Conservation (phyloP, 2,113 vertebrate genomes). For the Peromyscus polionotus region DNA sequence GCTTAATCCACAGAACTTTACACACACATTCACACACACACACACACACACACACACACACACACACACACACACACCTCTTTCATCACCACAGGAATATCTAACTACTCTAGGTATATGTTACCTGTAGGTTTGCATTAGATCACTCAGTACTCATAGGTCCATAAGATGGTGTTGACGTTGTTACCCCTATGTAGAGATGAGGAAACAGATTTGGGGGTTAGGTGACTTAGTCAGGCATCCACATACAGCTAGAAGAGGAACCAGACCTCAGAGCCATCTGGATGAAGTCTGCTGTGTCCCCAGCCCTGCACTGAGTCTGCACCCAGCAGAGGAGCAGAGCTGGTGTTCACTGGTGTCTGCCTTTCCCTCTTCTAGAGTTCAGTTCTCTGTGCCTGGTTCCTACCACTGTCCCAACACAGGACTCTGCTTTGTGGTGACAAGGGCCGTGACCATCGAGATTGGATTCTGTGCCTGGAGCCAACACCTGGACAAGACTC, state of each 20-base stretch:
- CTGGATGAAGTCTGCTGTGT: neutral
- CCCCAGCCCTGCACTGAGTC: neutral
- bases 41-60: too few relatives aligned
- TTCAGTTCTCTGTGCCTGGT: neutral
- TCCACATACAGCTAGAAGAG: neutral
- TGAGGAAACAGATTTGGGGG: neutral
- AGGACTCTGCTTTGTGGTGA: constrained; percentile 57
- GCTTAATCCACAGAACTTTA: neutral
- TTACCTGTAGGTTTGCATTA: neutral
- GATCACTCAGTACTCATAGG: neutral
- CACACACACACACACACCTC: too few relatives aligned
- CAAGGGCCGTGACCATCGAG: neutral
- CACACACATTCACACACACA: neutral
- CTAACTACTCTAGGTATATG: neutral
- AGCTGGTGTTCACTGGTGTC: neutral
- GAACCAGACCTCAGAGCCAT: neutral
- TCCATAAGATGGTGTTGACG: neutral
- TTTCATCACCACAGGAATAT: neutral
- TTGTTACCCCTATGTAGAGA: neutral
- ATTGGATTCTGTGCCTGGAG: constrained; percentile 60
- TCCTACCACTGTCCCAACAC: constrained; percentile 63
- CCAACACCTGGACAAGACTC: neutral
- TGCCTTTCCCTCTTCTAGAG: constrained; percentile 44
- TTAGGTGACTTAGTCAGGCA: neutral
- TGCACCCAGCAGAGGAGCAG: neutral